phyloP scores from a whole-genome alignment of 1,140 invertebrate species.

The Tetramorium alpestre region DNA sequence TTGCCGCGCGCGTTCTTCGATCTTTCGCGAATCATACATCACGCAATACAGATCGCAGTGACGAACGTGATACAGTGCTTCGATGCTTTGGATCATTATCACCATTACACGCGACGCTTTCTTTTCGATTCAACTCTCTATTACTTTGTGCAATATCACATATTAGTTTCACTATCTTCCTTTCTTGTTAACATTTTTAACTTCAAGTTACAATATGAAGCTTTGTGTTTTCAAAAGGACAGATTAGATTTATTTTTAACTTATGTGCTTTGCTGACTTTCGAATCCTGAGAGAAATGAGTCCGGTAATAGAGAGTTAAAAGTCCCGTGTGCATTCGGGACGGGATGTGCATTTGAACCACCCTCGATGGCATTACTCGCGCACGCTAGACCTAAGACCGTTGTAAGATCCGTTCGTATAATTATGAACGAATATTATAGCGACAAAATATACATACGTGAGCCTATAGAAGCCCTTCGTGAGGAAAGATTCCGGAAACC shows the following conservation, averaged over 20 bases:
- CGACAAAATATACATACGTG: slow-evolving; percentile 14
- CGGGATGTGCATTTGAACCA: slow-evolving; percentile 20
- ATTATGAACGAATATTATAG: slow-evolving; percentile 12
- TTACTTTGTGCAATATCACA: background rate
- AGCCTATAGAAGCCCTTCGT: background rate
- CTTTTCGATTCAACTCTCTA: slow-evolving; percentile 22
- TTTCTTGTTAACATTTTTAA: background rate
- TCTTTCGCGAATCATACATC: background rate
- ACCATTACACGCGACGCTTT: slow-evolving; percentile 6
- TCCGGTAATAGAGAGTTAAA: slow-evolving; percentile 12
- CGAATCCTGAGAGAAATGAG: background rate
- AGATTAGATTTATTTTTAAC: background rate
- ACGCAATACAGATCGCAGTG: background rate
- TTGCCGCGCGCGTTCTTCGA: background rate
- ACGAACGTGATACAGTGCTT: background rate
- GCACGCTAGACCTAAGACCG: background rate
- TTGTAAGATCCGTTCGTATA: slow-evolving; percentile 10
- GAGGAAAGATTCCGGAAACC: slow-evolving; percentile 7
- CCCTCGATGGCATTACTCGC: background rate
- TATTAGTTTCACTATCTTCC: no score
- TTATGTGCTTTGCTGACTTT: background rate
- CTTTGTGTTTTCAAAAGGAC: background rate
- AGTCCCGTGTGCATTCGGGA: slow-evolving; percentile 5
- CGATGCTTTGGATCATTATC: background rate
- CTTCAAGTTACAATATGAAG: background rate